phyloP scores from a whole-genome alignment of 2,797 vertebrate species.

The Avahi laniger region DNA sequence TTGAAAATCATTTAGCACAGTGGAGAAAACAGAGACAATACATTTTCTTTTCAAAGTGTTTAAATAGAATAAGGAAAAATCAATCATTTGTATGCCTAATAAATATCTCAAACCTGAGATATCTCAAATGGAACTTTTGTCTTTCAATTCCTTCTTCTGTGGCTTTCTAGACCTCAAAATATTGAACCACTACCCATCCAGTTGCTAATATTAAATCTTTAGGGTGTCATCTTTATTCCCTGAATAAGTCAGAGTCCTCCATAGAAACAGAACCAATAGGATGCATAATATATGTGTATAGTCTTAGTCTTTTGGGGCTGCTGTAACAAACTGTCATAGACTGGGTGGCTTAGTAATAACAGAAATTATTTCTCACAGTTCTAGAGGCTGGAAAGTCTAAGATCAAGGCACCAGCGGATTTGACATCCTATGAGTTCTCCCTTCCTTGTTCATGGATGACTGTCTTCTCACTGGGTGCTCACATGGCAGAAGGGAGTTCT shows the following conservation, averaged over 20 bases:
- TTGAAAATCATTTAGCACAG: background rate
- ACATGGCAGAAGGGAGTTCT: too few relatives aligned
- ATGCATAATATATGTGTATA: background rate
- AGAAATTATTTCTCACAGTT: background rate
- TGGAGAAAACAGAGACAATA: background rate
- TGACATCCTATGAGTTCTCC: too few relatives aligned
- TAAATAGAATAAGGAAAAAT: background rate
- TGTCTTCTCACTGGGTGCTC: background rate
- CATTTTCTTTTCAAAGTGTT: background rate
- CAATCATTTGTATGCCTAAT: background rate
- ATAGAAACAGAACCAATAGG: background rate
- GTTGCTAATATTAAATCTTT: background rate
- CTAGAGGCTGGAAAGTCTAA: background rate
- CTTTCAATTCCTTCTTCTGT: background rate
- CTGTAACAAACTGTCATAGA: background rate
- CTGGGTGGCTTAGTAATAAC: background rate
- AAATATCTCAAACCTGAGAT: background rate
- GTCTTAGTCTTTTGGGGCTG: background rate
- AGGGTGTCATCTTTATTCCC: background rate
- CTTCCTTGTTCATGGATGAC: background rate
- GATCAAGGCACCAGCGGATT: background rate
- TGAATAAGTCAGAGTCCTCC: background rate
- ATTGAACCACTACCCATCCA: background rate
- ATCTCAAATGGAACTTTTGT: too few relatives aligned
- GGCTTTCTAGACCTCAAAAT: background rate